Percentiles rank a stretch among this genome's conserved stretches.
These are phyloP conservation scores for Marisa cornuarietis DNA, from an alignment of 1,140 invertebrate species.

Conservation along the genomic window DNA sequence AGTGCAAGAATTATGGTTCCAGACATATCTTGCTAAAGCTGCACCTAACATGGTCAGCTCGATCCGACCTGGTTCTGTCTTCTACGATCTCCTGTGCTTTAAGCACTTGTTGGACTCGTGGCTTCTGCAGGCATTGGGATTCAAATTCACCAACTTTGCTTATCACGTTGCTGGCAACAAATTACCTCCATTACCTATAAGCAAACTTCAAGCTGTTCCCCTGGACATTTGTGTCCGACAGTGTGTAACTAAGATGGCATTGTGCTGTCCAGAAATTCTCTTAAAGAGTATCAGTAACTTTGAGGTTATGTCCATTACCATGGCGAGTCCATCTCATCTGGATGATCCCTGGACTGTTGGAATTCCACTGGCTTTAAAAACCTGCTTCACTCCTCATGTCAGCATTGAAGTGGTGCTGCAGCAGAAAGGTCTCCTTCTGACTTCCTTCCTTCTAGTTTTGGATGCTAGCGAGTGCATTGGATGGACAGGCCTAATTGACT, in stretches of 20 bases:
- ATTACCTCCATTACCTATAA: background rate
- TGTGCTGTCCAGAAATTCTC: constrained; percentile 12
- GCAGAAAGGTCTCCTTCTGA: background rate
- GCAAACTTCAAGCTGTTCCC: too few relatives aligned
- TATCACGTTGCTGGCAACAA: background rate
- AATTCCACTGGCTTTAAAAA: background rate
- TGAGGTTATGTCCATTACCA: background rate
- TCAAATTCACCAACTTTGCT: constrained; percentile 7
- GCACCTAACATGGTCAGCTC: background rate
- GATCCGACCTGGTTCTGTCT: constrained; percentile 1
- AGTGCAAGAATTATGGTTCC: constrained; percentile 11
- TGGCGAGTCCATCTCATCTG: background rate
- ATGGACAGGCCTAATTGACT: constrained; percentile 8
- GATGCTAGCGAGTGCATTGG: background rate
- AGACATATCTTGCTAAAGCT: background rate
- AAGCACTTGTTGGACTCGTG: constrained; percentile 13
- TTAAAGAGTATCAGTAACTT: constrained; percentile 10
- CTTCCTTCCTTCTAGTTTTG: constrained; percentile 5
- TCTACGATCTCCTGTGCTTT: constrained; percentile 17
- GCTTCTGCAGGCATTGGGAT: constrained; percentile 5
- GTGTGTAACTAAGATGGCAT: constrained; percentile 1
- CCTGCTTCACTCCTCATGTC: background rate
- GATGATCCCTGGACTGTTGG: background rate
- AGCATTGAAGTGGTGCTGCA: constrained; percentile 6
- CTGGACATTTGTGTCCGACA: background rate